Evolutionary conservation across 2,797 vertebrate genomes (phyloP).

Genomic region (Acipenser ruthenus): DNA sequence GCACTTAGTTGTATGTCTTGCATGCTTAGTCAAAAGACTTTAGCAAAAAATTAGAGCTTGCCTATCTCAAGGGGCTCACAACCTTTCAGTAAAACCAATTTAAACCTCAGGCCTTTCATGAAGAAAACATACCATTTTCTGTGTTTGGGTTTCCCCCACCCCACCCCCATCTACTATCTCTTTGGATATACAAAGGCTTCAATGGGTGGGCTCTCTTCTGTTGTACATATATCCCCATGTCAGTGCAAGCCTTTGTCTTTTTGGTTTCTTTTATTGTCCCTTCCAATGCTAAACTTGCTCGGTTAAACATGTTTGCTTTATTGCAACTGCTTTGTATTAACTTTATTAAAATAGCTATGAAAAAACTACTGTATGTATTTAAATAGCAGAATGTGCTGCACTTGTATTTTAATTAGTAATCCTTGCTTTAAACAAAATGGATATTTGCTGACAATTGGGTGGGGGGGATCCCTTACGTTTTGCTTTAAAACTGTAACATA

Average conservation of each 20-base stretch:
- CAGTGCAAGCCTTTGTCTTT: constrained; percentile 73
- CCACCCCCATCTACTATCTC: constrained; percentile 59
- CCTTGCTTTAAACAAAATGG: constrained; percentile 76
- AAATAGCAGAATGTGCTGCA: constrained; percentile 86
- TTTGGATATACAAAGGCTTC: constrained; percentile 59
- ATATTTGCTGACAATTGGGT: constrained; percentile 70
- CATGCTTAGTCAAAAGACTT: constrained; percentile 93
- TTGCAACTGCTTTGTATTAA: constrained; percentile 92
- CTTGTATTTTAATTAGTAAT: constrained; percentile 89
- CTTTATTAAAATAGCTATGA: constrained; percentile 78
- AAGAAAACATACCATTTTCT: constrained; percentile 61
- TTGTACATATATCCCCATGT: constrained; percentile 85
- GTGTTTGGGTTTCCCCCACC: constrained; percentile 39
- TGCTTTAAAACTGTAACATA: constrained; percentile 92
- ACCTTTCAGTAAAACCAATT: constrained; percentile 73
- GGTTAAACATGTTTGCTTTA: constrained; percentile 68
- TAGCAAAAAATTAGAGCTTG: constrained; percentile 78
- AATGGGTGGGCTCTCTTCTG: constrained; percentile 69
- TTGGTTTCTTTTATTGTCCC: constrained; percentile 39
- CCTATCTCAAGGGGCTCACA: constrained; percentile 70
- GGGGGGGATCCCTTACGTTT: constrained; percentile 67
- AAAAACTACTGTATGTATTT: constrained; percentile 89
- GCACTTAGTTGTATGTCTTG: constrained; percentile 91
- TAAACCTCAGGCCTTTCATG: constrained; percentile 85
- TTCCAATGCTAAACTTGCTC: constrained; percentile 56